These are phyloP conservation scores for Cryptus viduatorius DNA, from an alignment of 2,888 invertebrate species.

Conservation along the genomic window DNA sequence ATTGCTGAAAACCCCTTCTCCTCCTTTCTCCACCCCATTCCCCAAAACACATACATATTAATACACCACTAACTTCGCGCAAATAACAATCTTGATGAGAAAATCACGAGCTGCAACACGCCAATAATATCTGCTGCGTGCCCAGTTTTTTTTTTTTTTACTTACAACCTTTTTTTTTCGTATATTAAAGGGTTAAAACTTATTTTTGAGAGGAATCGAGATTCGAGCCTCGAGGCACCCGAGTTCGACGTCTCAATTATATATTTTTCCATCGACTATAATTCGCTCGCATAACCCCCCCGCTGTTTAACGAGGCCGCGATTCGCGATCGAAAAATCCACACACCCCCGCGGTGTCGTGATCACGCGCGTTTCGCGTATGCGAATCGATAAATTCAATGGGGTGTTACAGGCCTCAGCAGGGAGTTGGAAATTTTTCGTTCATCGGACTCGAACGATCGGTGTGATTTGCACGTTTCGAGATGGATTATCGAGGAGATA, in stretches of 20 bases:
- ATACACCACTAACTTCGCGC: no score
- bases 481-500: constrained; percentile 13
- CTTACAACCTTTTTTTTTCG: not conserved
- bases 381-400: constrained; percentile 47
- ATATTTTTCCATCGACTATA: constrained; percentile 69
- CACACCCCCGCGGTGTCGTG: constrained; percentile 54
- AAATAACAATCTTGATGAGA: no score
- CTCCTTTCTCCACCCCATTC: no score
- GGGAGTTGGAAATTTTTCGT: constrained; percentile 36
- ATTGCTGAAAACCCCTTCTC: no score
- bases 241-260: constrained; percentile 79
- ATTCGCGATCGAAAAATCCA: constrained; percentile 30
- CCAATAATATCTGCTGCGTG: no score
- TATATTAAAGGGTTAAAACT: constrained; percentile 14
- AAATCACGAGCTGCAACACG: no score
- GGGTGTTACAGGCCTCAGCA: constrained; percentile 26
- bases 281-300: constrained; percentile 74
- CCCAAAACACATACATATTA: no score
- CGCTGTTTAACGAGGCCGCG: constrained; percentile 78
- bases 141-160: not conserved
- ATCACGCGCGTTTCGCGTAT: constrained; percentile 27
- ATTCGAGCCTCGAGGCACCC: constrained; percentile 11
- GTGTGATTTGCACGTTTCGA: constrained; percentile 1
- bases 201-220: constrained; percentile 17
- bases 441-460: not conserved